Evolutionary conservation across 1,140 invertebrate species (phyloP).

Genomic region (Drosophila equinoxialis): DNA sequence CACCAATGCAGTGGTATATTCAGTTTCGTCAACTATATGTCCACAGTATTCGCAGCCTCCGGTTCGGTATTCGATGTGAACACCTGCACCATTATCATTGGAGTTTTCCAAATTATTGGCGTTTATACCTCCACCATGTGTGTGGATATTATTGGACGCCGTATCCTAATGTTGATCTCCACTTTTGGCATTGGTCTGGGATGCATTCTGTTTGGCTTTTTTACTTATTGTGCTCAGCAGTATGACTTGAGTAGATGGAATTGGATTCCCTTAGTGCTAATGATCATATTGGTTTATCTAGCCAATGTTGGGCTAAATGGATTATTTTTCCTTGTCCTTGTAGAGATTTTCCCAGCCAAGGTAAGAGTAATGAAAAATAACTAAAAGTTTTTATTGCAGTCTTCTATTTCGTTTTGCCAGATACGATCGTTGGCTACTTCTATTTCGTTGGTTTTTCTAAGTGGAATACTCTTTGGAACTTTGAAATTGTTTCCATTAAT

Average conservation of each 20-base stretch:
- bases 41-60: slow-evolving; percentile 87
- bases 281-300: slow-evolving; percentile 64
- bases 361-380: slow-evolving; percentile 35
- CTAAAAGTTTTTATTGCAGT: neutral
- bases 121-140: slow-evolving; percentile 69
- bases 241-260: slow-evolving; percentile 47
- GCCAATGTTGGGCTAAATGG: slow-evolving; percentile 71
- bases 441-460: slow-evolving; percentile 62
- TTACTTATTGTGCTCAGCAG: slow-evolving; percentile 47
- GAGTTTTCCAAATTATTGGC: slow-evolving; percentile 80
- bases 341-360: slow-evolving; percentile 75
- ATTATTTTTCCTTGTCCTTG: slow-evolving; percentile 67
- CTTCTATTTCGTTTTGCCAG: slow-evolving; percentile 18
- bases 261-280: slow-evolving; percentile 71
- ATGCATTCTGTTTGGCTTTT: slow-evolving; percentile 65
- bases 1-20: slow-evolving; percentile 84
- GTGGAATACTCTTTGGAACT: slow-evolving; percentile 46
- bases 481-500: slow-evolving; percentile 67
- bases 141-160: slow-evolving; percentile 74
- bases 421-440: slow-evolving; percentile 66
- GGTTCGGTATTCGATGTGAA: slow-evolving; percentile 85
- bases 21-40: slow-evolving; percentile 85
- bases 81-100: slow-evolving; percentile 89
- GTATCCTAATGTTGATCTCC: slow-evolving; percentile 73
- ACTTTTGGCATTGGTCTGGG: slow-evolving; percentile 66